Evolutionary conservation across 2,888 invertebrate species (phyloP), one percentile per base, ranked within the genome.

Genomic region (Leucozona laternaria): DNA sequence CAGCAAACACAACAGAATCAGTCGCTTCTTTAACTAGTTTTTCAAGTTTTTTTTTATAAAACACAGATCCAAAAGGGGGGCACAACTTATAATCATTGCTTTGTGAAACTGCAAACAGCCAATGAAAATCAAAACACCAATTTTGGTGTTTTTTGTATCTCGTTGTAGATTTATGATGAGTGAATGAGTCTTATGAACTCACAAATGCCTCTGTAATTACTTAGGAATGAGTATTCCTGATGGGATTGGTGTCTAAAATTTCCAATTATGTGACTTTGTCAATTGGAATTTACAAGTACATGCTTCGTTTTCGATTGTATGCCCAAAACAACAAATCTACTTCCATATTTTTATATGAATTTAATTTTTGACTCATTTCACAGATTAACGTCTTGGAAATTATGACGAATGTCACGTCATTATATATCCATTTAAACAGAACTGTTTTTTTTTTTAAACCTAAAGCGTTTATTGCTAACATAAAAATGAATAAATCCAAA

Each of bases 1-100:
- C 25, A 50, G 50, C 55, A 28, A 43, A 64, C 3, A 53, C 28
- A 45, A 28, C 60, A 22, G 7, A 64, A 34, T 57, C 40, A 68
- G 22, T 79, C 57, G 68, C 62, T 64, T 84, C 71, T 53, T 25
- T 57, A 80, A 84, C 84, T 57, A 50, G 84, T 84, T 84, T 84
- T 80, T 84, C 84, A 72, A 72, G 84, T 84, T 84, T 66, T 57
- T 15, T 37, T 53, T n/a, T 31, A 17, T 17, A 17, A 28, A 31
- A 6, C 58, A 34, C n/a, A 58, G 7, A 22, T 10, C 3, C 0
- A 60, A 62, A 72, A 62, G 58, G 40, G 45, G 34, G 37, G 40
- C 17, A 66, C 40, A 20, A 55, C 40, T 25, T 43, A n/a, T 40
- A 22, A 4, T 55, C 37, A 62, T 25, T 34, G 48, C 31, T 58